phyloP scores from a whole-genome alignment of 92 coral and sea anemone genomes.

The Micromussa lordhowensis region DNA sequence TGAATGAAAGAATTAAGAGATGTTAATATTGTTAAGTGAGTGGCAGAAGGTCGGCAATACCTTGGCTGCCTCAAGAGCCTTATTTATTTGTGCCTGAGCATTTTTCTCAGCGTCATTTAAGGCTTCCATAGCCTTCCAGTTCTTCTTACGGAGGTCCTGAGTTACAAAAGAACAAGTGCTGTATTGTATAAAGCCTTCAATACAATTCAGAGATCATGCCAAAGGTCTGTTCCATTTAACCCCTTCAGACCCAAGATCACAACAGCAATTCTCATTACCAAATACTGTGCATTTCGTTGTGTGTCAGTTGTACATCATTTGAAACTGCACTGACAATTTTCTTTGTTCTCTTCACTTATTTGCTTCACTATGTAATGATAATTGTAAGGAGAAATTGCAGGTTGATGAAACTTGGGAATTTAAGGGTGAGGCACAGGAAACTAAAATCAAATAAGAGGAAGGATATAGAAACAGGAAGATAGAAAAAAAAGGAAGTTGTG shows the following conservation, averaged over 20 bases:
- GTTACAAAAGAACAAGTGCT: constrained; percentile 45
- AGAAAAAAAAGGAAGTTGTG: not conserved
- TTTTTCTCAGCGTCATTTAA: constrained; percentile 91
- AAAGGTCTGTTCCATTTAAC: not conserved
- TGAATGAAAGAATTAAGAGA: constrained; percentile 6
- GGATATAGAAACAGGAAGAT: not conserved
- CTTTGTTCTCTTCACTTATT: not conserved
- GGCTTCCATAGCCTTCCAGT: constrained; percentile 99
- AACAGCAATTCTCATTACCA: not conserved
- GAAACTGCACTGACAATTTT: not conserved
- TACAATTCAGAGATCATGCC: not conserved
- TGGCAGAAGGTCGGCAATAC: constrained; percentile 73
- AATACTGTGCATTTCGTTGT: not conserved
- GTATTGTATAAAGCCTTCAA: constrained; percentile 27
- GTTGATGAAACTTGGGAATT: not conserved
- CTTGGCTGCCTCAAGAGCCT: constrained; percentile 98
- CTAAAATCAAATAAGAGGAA: not conserved
- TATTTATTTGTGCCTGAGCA: constrained; percentile 80
- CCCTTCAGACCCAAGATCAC: not conserved
- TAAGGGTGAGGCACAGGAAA: not conserved
- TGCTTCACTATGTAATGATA: no score
- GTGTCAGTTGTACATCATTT: not conserved
- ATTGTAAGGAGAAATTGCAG: not conserved
- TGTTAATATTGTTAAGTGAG: constrained; percentile 28
- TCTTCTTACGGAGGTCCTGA: constrained; percentile 95